Percentiles rank a stretch among this genome's conserved stretches.
These are phyloP conservation scores for Synanthedon formicaeformis DNA, from an alignment of 2,888 invertebrate genomes.

Conservation along the genomic window DNA sequence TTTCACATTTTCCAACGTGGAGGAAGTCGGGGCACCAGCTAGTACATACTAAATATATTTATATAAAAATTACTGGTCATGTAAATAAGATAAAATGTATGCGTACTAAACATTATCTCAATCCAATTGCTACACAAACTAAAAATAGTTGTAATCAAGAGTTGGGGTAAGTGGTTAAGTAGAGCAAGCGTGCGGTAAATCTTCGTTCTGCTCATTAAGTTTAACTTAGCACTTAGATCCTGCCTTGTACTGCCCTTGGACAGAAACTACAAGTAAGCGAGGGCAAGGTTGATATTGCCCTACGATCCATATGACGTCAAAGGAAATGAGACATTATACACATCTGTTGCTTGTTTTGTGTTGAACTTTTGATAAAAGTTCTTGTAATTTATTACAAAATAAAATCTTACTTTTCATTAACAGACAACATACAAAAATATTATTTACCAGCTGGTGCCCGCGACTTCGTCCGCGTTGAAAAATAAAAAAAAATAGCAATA, in stretches of 20 bases:
- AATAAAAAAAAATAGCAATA: no score
- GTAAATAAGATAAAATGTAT: no score
- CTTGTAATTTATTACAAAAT: no score
- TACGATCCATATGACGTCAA: background rate
- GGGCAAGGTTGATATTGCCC: background rate
- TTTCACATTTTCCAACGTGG: no score
- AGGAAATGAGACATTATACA: background rate
- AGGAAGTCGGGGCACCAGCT: no score
- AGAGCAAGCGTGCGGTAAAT: background rate
- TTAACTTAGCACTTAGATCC: background rate
- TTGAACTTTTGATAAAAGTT: background rate
- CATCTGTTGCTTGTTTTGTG: background rate
- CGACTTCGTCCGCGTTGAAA: no score
- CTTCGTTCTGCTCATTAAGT: background rate
- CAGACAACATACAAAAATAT: no score
- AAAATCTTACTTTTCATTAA: no score
- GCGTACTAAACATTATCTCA: no score
- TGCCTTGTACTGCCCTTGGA: background rate
- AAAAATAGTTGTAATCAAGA: background rate
- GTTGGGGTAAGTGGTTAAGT: background rate
- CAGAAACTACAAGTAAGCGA: background rate
- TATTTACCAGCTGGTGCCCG: no score
- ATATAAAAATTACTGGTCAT: no score
- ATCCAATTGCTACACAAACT: background rate
- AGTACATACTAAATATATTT: no score